Evolutionary conservation across 2,888 invertebrate species (phyloP), one percentile per base, ranked within the genome.

Genomic region (Chrysopilus asiliformis): DNA sequence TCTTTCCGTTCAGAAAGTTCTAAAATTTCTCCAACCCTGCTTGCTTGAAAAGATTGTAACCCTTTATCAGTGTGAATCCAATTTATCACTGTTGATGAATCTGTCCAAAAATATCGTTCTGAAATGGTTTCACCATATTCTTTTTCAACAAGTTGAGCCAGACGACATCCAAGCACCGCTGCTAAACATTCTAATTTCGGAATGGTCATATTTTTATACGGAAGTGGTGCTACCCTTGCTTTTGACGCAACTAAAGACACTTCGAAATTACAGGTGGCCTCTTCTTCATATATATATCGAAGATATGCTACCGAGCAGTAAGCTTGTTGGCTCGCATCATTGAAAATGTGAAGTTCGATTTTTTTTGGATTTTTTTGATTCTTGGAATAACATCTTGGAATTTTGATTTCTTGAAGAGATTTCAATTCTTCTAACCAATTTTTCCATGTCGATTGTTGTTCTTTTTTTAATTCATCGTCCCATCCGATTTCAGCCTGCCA

Each of bases 401-500:
- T 22, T 9, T 22, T 22, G 7, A 22, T 9, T 9, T 22, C 10
- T 7, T 9, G 9, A 10, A 22, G 22, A 22, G 7, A 9, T 9
- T 22, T 7, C 7, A 22, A 10, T 9, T 22, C n/a, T n/a, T n/a
- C n/a, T n/a, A n/a, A n/a, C n/a, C n/a, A n/a, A n/a, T n/a, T n/a
- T n/a, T n/a, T n/a, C n/a, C n/a, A n/a, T n/a, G n/a, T n/a, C n/a
- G n/a, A n/a, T n/a, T n/a, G n/a, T n/a, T n/a, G n/a, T n/a, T 22
- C 22, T 22, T 22, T 9, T 22, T 9, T 9, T 7, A 22, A 9
- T 25, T 38, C 2, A 8, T 18, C 8, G 26, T 36, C 20, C 36
- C 40, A 36, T 32, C 20, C 32, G 28, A 32, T 32, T 27, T 12
- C 27, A 7, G 18, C 14, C 26, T 25, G n/a, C 40, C 40, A 40